phyloP scores from a whole-genome alignment of 1,140 invertebrate species.

The Ptiloglossa arizonensis region DNA sequence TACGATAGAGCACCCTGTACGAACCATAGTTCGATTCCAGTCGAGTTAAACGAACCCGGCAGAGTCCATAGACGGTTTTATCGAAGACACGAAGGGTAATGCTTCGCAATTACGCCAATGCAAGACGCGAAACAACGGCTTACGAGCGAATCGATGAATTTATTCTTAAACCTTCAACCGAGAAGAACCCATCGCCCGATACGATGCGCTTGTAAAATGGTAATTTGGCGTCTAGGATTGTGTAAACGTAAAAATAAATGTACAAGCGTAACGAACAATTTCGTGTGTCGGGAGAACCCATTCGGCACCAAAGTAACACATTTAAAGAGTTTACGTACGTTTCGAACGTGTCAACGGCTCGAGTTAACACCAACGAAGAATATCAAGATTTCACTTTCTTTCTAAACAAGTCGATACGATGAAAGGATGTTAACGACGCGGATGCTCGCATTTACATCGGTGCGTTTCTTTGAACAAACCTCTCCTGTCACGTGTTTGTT shows the following conservation, averaged over 20 bases:
- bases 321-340: too few relatives aligned
- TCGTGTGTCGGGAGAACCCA: too few relatives aligned
- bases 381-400: too few relatives aligned
- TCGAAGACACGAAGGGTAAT: neutral
- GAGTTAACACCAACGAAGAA: too few relatives aligned
- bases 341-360: too few relatives aligned
- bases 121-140: neutral
- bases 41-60: neutral
- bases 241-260: too few relatives aligned
- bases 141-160: neutral
- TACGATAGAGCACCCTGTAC: neutral
- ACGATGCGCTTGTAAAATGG: too few relatives aligned
- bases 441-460: neutral
- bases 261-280: too few relatives aligned
- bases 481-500: neutral
- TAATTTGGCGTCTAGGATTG: too few relatives aligned
- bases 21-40: neutral
- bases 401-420: too few relatives aligned
- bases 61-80: neutral
- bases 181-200: too few relatives aligned
- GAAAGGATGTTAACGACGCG: neutral
- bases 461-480: constrained; percentile 12
- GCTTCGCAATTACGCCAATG: constrained; percentile 2
- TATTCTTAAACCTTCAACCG: neutral
- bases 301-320: too few relatives aligned